A percentile compares a stretch with the other conserved stretches of the same genome.
Evolutionary conservation across 2,797 vertebrate species (phyloP).

Genomic region (Apogon talboti): DNA sequence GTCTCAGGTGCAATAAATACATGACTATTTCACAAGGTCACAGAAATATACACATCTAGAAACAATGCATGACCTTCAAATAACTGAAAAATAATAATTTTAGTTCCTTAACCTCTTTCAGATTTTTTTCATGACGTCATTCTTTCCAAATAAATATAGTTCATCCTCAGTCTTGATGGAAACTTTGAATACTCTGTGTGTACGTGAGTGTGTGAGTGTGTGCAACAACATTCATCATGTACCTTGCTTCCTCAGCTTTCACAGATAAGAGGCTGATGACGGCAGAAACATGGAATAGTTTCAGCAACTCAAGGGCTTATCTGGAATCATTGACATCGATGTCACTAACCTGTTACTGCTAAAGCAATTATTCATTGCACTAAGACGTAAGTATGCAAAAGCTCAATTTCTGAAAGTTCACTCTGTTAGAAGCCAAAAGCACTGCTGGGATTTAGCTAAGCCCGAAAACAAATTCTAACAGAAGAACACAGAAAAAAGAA

Average conservation of each 20-base stretch:
- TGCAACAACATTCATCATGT: slow-evolving; percentile 16
- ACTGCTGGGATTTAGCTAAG: not conserved
- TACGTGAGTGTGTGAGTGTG: not conserved
- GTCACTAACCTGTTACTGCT: slow-evolving; percentile 30
- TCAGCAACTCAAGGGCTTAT: slow-evolving; percentile 35
- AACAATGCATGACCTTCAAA: not conserved
- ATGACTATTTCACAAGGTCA: not conserved
- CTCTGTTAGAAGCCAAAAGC: slow-evolving; percentile 24
- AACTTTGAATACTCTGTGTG: slow-evolving; percentile 13
- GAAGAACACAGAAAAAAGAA: slow-evolving; percentile 18
- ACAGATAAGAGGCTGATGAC: slow-evolving; percentile 46
- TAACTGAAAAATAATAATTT: not conserved
- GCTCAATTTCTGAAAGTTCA: not conserved
- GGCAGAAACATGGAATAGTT: slow-evolving; percentile 44
- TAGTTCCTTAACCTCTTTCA: not conserved
- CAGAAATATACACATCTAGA: not conserved
- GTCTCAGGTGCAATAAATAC: not conserved
- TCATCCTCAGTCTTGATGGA: slow-evolving; percentile 25
- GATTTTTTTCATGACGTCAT: not conserved
- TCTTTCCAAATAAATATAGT: not conserved
- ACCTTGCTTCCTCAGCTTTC: slow-evolving; percentile 29
- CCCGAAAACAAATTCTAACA: slow-evolving; percentile 4
- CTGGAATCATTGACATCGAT: slow-evolving; percentile 14
- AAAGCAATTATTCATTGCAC: slow-evolving; percentile 17
- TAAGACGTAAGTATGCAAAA: not conserved